Percentiles rank a stretch among this genome's conserved stretches.
Conservation (phyloP, 2,888 invertebrate genomes). For the Apodemia duryi region DNA sequence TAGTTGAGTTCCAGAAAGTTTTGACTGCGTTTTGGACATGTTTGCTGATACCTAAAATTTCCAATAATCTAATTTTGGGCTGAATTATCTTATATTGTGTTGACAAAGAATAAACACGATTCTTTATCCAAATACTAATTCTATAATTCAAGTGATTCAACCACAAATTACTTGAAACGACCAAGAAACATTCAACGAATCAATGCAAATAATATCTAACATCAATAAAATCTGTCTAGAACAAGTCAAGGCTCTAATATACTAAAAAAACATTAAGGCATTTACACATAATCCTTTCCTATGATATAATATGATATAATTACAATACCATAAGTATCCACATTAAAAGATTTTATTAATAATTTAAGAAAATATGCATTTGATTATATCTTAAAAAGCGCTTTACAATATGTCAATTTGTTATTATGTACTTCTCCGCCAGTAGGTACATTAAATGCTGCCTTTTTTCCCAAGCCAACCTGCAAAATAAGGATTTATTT, state of each 20-base stretch:
- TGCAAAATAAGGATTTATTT: background rate
- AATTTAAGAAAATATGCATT: conserved; percentile 16
- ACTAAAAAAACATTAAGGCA: conserved; percentile 15
- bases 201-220: conserved; percentile 11
- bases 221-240: conserved; percentile 10
- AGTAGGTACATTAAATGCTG: conserved; percentile 6
- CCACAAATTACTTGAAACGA: background rate
- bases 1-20: no score
- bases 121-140: background rate
- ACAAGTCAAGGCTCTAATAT: conserved; percentile 9
- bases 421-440: conserved; percentile 10
- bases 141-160: background rate
- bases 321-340: conserved; percentile 7
- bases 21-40: no score
- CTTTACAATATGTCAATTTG: conserved; percentile 13
- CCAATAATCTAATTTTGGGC: background rate
- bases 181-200: conserved; percentile 10
- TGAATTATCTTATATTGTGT: background rate
- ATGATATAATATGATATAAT: background rate
- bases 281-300: conserved; percentile 7
- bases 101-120: background rate
- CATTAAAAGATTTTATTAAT: conserved; percentile 10
- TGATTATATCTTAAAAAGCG: conserved; percentile 16
- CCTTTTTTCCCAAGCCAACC: background rate
- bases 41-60: background rate